Conservation (phyloP, 2,113 vertebrate species). For the Cyanistes caeruleus region DNA sequence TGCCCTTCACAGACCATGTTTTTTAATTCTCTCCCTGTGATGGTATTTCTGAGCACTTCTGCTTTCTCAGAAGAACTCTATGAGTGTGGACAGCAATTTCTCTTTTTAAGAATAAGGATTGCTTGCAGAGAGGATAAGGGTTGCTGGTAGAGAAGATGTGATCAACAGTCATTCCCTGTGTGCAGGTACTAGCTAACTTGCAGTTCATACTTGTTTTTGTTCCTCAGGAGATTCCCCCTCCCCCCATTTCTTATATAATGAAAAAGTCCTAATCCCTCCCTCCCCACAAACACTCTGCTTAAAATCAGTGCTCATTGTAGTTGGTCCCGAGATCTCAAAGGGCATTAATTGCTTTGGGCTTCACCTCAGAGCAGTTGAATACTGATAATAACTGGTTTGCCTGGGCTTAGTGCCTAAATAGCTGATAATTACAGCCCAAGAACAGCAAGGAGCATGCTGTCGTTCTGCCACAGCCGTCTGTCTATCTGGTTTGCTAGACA, state of each 20-base stretch:
- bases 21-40: background rate
- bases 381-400: conserved; percentile 58
- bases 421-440: conserved; percentile 66
- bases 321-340: background rate
- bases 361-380: conserved; percentile 52
- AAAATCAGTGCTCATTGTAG: conserved; percentile 27
- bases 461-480: conserved; percentile 36
- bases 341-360: conserved; percentile 30
- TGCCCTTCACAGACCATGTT: rapidly evolving
- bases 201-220: background rate
- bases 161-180: background rate
- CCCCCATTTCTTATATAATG: background rate
- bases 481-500: conserved; percentile 50
- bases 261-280: background rate
- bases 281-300: background rate
- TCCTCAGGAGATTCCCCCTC: background rate
- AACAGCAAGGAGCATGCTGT: conserved; percentile 43
- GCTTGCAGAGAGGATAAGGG: background rate
- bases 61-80: background rate
- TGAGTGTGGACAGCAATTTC: background rate
- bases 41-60: background rate
- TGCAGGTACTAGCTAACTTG: background rate
- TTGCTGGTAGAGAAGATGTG: background rate
- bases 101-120: background rate
- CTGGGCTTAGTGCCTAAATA: conserved; percentile 46